Percentiles rank a stretch among this genome's conserved stretches.
phyloP scores from a whole-genome alignment of 2,113 vertebrate species.

The Heteronetta atricapilla region DNA sequence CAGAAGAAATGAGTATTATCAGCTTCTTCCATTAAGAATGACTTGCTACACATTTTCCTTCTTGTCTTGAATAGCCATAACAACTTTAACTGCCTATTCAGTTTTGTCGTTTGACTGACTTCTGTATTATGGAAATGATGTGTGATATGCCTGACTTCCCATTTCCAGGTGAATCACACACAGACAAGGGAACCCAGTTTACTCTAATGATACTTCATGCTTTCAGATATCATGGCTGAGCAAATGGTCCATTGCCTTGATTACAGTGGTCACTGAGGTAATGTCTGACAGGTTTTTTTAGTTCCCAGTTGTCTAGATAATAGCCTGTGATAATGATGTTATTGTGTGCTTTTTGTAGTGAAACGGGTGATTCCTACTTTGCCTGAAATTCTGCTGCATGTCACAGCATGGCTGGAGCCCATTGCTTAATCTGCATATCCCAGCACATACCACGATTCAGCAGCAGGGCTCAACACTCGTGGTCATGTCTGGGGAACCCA shows the following conservation, averaged over 20 bases:
- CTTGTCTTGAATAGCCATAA: not conserved
- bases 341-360: not conserved
- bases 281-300: not conserved
- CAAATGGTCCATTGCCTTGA: conserved; percentile 33
- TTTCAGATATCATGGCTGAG: conserved; percentile 17
- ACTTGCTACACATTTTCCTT: rapidly evolving
- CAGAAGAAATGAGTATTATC: not conserved
- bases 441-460: not conserved
- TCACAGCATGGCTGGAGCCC: not conserved
- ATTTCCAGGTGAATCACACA: conserved; percentile 6
- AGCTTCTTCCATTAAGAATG: not conserved
- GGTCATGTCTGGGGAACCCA: not conserved
- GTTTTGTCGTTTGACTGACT: conserved; percentile 28
- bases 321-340: not conserved
- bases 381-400: not conserved
- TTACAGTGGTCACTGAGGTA: conserved; percentile 33
- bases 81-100: not conserved
- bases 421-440: not conserved
- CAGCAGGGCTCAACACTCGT: rapidly evolving
- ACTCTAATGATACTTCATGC: not conserved
- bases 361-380: not conserved
- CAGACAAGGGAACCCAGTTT: not conserved
- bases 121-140: not conserved
- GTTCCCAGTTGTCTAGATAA: not conserved
- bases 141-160: not conserved